Evolutionary conservation across 2,888 invertebrate genomes (phyloP).

Genomic region (Syrphus vitripennis): DNA sequence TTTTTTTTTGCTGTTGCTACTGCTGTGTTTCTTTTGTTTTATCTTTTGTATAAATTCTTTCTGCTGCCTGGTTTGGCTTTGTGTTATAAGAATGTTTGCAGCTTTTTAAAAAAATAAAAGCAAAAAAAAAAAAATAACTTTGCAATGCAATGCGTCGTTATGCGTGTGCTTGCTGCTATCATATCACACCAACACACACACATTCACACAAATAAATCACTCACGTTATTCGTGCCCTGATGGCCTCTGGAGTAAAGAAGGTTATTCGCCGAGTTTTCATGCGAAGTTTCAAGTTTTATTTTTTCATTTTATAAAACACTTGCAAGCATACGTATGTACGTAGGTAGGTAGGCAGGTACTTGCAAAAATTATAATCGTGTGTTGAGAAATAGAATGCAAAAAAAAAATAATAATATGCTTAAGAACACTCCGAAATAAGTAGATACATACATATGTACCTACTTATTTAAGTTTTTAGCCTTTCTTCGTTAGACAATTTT

Average conservation of each 20-base stretch:
- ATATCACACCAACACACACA: background rate
- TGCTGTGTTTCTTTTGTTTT: conserved; percentile 35
- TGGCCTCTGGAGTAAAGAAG: conserved; percentile 64
- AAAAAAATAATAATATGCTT: no score
- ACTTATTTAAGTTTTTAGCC: no score
- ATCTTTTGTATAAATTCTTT: background rate
- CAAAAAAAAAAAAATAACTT: no score
- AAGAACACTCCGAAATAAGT: no score
- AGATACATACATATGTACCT: no score
- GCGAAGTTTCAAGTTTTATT: conserved; percentile 5
- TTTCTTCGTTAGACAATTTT: no score
- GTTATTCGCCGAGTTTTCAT: conserved; percentile 59
- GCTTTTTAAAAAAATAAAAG: background rate
- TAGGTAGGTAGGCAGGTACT: background rate
- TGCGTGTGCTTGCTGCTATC: conserved; percentile 2
- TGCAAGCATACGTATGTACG: no score
- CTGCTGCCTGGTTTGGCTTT: conserved; percentile 14
- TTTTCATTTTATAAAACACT: background rate
- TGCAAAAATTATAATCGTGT: background rate
- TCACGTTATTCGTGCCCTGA: conserved; percentile 51
- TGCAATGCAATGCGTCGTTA: background rate
- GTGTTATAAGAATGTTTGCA: background rate
- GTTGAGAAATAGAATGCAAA: background rate
- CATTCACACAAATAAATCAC: background rate
- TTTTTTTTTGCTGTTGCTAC: background rate